These are phyloP conservation scores for Drosophila pseudoobscura DNA, from an alignment of 1,140 invertebrate species.

Conservation along the genomic window DNA sequence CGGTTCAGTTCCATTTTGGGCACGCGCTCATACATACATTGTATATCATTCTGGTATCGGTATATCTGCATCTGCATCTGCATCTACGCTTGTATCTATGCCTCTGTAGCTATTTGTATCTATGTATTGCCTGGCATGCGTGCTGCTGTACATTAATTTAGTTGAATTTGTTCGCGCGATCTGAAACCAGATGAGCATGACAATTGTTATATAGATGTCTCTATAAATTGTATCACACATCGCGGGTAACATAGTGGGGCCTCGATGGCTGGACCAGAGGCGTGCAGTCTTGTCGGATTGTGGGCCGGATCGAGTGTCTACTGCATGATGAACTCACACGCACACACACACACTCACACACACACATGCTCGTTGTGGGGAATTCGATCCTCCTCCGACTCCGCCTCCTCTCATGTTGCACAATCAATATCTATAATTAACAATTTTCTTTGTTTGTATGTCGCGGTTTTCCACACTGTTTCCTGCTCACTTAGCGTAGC, in stretches of 20 bases:
- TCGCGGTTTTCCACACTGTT: constrained; percentile 62
- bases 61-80: constrained; percentile 18
- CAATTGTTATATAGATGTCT: constrained; percentile 62
- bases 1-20: constrained; percentile 4
- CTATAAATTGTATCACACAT: constrained; percentile 68
- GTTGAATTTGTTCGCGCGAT: constrained; percentile 79
- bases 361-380: constrained; percentile 10
- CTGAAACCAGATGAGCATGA: constrained; percentile 75
- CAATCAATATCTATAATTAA: constrained; percentile 81
- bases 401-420: constrained; percentile 48
- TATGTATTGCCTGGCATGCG: constrained; percentile 56
- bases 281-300: no score
- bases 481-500: constrained; percentile 78
- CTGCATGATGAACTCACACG: constrained; percentile 66
- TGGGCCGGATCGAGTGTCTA: constrained; percentile 1
- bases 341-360: constrained; percentile 41
- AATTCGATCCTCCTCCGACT: constrained; percentile 22
- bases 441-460: constrained; percentile 75
- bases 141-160: constrained; percentile 76
- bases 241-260: constrained; percentile 6
- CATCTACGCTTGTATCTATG: constrained; percentile 25
- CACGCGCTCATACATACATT: constrained; percentile 38
- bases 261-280: background rate
- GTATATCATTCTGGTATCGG: constrained; percentile 16
- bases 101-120: no score